A percentile compares a stretch with the other conserved stretches of the same genome.
These are phyloP conservation scores for Echinops telfairi DNA, from an alignment of 2,113 vertebrate genomes.

Conservation along the genomic window DNA sequence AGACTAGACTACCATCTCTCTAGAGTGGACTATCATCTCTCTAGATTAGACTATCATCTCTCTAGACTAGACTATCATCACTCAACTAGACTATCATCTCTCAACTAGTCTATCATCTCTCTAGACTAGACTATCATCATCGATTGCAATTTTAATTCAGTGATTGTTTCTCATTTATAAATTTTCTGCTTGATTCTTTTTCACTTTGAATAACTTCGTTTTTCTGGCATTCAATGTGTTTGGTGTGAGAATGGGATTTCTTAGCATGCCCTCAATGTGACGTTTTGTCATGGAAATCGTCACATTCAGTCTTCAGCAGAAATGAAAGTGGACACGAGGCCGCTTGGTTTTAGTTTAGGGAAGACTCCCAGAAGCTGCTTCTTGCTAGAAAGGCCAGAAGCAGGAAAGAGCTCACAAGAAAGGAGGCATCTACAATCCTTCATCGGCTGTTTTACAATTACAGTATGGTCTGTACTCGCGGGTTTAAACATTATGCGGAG, in stretches of 20 bases:
- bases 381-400: background rate
- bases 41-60: background rate
- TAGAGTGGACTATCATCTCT: no score
- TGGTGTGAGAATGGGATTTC: background rate
- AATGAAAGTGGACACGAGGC: background rate
- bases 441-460: background rate
- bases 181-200: constrained; percentile 26
- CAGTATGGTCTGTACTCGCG: background rate
- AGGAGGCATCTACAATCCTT: background rate
- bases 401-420: background rate
- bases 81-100: no score
- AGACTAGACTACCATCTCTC: no score
- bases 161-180: constrained; percentile 11
- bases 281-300: constrained; percentile 11
- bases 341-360: constrained; percentile 31
- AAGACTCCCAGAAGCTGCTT: background rate
- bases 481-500: background rate
- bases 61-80: no score
- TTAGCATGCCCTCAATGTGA: background rate
- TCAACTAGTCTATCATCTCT: no score
- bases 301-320: constrained; percentile 17
- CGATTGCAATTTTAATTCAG: background rate
- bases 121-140: constrained; percentile 3
- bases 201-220: constrained; percentile 49
- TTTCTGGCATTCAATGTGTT: background rate